A percentile compares a stretch with the other conserved stretches of the same genome.
phyloP scores from a whole-genome alignment of 1,140 invertebrate species.

The Tigriopus japonicus region DNA sequence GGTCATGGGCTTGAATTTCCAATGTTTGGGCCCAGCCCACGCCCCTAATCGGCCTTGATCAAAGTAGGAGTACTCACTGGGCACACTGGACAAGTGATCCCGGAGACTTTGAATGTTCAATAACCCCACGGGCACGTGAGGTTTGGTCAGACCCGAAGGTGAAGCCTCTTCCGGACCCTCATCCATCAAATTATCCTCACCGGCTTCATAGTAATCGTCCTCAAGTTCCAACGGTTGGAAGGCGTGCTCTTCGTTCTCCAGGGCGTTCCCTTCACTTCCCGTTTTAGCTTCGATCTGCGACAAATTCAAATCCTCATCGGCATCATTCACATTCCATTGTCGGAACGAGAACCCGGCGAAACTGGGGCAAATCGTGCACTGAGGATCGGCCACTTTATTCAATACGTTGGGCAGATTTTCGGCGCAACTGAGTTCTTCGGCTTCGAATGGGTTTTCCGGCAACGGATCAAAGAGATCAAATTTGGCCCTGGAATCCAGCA shows the following conservation, averaged over 20 bases:
- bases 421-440: too few species aligned
- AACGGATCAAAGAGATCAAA: background rate
- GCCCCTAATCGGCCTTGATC: slow-evolving; percentile 35
- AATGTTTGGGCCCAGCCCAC: slow-evolving; percentile 54
- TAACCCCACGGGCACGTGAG: background rate
- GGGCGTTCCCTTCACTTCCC: background rate
- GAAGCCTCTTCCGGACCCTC: background rate
- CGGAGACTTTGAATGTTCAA: slow-evolving; percentile 19
- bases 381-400: too few species aligned
- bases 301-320: slow-evolving; percentile 4
- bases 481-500: slow-evolving; percentile 19
- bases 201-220: slow-evolving; percentile 17
- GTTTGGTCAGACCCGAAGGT: background rate
- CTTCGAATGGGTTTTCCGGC: background rate
- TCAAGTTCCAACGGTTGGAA: slow-evolving; percentile 27
- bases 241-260: slow-evolving; percentile 21
- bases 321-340: slow-evolving; percentile 18
- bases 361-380: slow-evolving; percentile 17
- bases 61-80: slow-evolving; percentile 49
- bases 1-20: slow-evolving; percentile 39
- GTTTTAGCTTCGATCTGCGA: background rate
- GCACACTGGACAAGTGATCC: slow-evolving; percentile 19
- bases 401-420: too few species aligned
- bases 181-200: background rate
- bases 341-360: slow-evolving; percentile 19